Percentiles rank a stretch among this genome's conserved stretches.
phyloP scores from a whole-genome alignment of 2,797 vertebrate genomes.

The Brachyrhaphis roseni region DNA sequence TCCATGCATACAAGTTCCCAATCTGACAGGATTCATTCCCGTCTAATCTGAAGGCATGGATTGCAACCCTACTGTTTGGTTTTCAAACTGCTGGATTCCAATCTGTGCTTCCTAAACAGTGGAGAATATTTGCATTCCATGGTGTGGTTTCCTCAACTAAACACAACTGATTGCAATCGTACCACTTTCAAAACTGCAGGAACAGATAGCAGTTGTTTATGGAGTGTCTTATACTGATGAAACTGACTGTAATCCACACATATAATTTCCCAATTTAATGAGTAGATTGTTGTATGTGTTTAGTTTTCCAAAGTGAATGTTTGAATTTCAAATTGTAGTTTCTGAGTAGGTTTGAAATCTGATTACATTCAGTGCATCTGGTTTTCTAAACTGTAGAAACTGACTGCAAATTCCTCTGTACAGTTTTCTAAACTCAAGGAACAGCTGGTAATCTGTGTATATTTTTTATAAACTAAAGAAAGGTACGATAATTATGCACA shows the following conservation, averaged over 20 bases:
- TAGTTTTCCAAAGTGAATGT: background rate
- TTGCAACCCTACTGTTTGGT: background rate
- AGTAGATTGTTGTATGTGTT: background rate
- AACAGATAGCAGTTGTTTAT: background rate
- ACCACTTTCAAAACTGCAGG: background rate
- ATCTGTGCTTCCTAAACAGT: background rate
- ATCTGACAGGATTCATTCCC: background rate
- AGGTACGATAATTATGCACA: background rate
- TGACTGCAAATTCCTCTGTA: background rate
- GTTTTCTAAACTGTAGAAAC: slow-evolving; percentile 3
- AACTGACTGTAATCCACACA: background rate
- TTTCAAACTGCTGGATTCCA: background rate
- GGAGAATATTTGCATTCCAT: background rate
- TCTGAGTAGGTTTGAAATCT: background rate
- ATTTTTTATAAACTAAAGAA: background rate
- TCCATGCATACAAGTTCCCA: background rate
- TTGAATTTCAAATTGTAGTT: background rate
- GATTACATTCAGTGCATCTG: background rate
- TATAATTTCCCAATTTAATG: background rate
- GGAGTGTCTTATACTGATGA: background rate
- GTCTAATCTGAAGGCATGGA: background rate
- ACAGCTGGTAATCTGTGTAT: background rate
- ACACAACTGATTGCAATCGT: background rate
- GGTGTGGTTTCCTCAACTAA: background rate
- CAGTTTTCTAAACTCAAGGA: slow-evolving; percentile 1